Percentiles rank a stretch among this genome's conserved stretches.
Conservation (phyloP, 2,888 invertebrate genomes). For the Chymomyza procnemis region DNA sequence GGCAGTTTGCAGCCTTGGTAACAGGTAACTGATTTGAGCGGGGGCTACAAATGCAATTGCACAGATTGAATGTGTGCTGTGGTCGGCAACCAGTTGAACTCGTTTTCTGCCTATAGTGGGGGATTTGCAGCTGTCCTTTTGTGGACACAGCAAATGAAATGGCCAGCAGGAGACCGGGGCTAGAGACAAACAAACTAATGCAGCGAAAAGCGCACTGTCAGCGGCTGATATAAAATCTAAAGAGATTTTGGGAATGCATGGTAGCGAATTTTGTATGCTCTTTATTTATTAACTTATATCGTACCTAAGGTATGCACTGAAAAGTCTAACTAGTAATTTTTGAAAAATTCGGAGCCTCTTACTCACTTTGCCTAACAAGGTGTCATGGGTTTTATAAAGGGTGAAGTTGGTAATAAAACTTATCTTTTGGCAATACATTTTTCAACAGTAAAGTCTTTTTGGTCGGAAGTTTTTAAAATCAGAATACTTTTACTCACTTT, state of each 20-base stretch:
- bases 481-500: no score
- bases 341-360: no score
- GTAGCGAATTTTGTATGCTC: constrained; percentile 37
- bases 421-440: no score
- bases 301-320: no score
- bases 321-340: no score
- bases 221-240: constrained; percentile 5
- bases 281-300: background rate
- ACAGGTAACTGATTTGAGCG: constrained; percentile 16
- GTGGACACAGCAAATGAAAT: constrained; percentile 28
- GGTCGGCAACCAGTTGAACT: constrained; percentile 63
- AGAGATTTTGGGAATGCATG: background rate
- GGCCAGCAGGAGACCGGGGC: background rate
- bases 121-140: constrained; percentile 54
- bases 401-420: no score
- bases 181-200: background rate
- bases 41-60: constrained; percentile 39
- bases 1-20: constrained; percentile 4
- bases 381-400: no score
- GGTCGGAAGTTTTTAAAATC: no score
- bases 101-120: constrained; percentile 43
- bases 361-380: no score
- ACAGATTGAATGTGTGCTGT: constrained; percentile 57
- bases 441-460: no score
- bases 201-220: constrained; percentile 24